Evolutionary conservation across 2,888 invertebrate genomes (phyloP), one percentile per base, ranked within the genome.

Genomic region (Chalcis sispes): DNA sequence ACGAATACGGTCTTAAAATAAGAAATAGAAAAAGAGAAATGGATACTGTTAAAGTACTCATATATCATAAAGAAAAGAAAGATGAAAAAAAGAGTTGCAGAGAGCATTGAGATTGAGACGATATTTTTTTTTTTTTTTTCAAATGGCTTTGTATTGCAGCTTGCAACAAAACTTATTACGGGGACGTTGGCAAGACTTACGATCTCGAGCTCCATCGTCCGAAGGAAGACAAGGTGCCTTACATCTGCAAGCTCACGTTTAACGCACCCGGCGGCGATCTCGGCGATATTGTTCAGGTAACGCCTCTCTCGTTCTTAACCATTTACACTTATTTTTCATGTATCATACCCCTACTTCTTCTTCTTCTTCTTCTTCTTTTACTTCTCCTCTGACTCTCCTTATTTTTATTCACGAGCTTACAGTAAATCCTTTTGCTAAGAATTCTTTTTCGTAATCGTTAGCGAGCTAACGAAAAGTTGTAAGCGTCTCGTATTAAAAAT

Each of bases 131-230:
- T 1, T 20, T 1, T 48, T 8, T 48, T 27, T n/a, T 5, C 71
- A 58, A 72, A 29, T 69, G 66, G 69, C 75, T 78, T 66, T 58
- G 18, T 86, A 86, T 91, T 89, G 58, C 92, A 95, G 95, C 94
- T 64, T 97, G 97, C 90, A 97, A 97, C 90, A 93, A 94, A 85
- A 97, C 97, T 3, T 97, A 96, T 89, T 96, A 94, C 83, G 97
- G 96, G 1, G 95, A 96, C 85, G 93, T 95, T 70, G 96, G 96
- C 5, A 93, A 94, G 83, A 96, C 96, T 0, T 96, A 97, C 88
- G 94, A 95, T 82, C 86, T 97, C 89, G 95, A 96, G 86, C 90
- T 96, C 66, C 95, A 96, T 88, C 92, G 95, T 77, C 96, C 96
- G 25, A 93, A 95, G 82, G 95, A 95, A 89, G 95, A 95, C 86